Percentiles rank a stretch among this genome's conserved stretches.
These are phyloP conservation scores for Mythimna loreyi DNA, from an alignment of 2,888 invertebrate species.

Conservation along the genomic window DNA sequence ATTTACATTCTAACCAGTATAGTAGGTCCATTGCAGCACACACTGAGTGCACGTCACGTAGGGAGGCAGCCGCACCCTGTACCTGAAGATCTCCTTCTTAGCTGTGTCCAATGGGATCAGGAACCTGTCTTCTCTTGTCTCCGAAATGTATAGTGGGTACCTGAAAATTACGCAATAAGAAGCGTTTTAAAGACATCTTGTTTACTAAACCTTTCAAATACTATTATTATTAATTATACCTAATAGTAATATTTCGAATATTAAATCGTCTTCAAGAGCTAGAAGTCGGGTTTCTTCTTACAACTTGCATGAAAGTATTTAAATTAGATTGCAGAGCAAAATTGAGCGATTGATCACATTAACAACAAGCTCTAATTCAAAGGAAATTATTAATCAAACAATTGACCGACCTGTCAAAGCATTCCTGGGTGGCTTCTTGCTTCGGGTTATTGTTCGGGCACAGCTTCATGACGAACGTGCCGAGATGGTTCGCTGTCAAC, in stretches of 20 bases:
- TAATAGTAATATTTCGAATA: not conserved
- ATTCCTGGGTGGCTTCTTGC: constrained; percentile 95
- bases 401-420: constrained; percentile 94
- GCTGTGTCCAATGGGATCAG: constrained; percentile 93
- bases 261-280: not conserved
- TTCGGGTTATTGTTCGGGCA: constrained; percentile 96
- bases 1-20: constrained; percentile 90
- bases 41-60: constrained; percentile 97
- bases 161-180: constrained; percentile 77
- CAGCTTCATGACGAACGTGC: constrained; percentile 95
- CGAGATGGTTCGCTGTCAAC: constrained; percentile 97
- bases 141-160: constrained; percentile 94
- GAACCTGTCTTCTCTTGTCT: constrained; percentile 93
- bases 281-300: not conserved
- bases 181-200: too few species aligned
- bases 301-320: too few species aligned
- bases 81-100: constrained; percentile 92
- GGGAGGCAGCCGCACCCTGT: constrained; percentile 94
- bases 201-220: too few species aligned
- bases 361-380: too few species aligned
- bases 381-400: too few species aligned
- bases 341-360: too few species aligned
- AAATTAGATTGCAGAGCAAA: too few species aligned
- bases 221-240: too few species aligned
- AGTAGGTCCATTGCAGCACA: constrained; percentile 98